Evolutionary conservation across 1,140 invertebrate genomes (phyloP).

Genomic region (Lepidurus couesii): DNA sequence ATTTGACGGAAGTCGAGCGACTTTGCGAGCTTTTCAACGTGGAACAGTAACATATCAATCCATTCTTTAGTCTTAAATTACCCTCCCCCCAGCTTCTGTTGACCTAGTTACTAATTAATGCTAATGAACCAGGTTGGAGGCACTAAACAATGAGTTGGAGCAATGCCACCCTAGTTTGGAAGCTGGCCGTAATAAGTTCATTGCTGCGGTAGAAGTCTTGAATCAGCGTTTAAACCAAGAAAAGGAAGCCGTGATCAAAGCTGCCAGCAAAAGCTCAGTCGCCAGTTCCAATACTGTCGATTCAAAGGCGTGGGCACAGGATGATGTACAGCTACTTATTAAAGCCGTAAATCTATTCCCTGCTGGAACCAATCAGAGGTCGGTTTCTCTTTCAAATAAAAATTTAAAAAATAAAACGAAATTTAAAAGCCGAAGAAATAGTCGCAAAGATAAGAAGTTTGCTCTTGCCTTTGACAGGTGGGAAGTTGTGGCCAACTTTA

Average conservation of each 20-base stretch:
- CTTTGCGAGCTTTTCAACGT: conserved; percentile 71
- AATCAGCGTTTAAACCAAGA: conserved; percentile 71
- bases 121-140: conserved; percentile 61
- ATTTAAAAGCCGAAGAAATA: background rate
- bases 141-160: conserved; percentile 63
- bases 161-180: conserved; percentile 42
- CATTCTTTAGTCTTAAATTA: conserved; percentile 24
- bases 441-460: background rate
- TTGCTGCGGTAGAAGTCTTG: conserved; percentile 60
- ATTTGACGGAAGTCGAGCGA: conserved; percentile 85
- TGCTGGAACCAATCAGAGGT: conserved; percentile 84
- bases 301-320: conserved; percentile 61
- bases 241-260: conserved; percentile 45
- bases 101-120: conserved; percentile 28
- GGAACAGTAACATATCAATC: conserved; percentile 38
- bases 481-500: conserved; percentile 93
- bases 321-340: conserved; percentile 80
- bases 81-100: conserved; percentile 27
- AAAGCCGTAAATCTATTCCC: conserved; percentile 96
- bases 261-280: conserved; percentile 36
- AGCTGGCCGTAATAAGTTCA: conserved; percentile 59
- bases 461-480: conserved; percentile 52
- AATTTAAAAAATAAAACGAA: background rate
- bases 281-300: conserved; percentile 23
- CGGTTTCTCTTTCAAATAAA: conserved; percentile 29